These are phyloP conservation scores for Polydrusus tereticollis DNA, from an alignment of 2,888 invertebrate genomes.

Conservation along the genomic window DNA sequence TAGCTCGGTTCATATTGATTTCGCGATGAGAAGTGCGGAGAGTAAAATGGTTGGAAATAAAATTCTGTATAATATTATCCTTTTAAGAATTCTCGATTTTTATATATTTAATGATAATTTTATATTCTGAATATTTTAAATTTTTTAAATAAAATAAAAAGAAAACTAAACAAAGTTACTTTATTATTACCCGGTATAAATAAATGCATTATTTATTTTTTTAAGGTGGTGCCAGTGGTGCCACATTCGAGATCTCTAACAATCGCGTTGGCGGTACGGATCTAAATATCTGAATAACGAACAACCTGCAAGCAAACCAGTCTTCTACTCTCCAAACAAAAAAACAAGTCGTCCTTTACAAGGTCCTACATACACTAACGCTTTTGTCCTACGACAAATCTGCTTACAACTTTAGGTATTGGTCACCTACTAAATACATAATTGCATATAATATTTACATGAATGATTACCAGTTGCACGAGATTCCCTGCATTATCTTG, in stretches of 20 bases:
- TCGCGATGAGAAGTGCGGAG: too few species aligned
- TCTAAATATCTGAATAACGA: slow-evolving; percentile 34
- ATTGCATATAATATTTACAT: too few species aligned
- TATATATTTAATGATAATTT: too few species aligned
- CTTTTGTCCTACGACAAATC: neutral
- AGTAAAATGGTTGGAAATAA: too few species aligned
- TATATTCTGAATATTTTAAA: too few species aligned
- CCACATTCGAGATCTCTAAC: slow-evolving; percentile 4
- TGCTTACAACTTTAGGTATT: neutral
- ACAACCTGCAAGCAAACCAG: slow-evolving; percentile 29
- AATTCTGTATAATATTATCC: too few species aligned
- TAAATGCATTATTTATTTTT: neutral
- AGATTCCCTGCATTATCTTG: too few species aligned
- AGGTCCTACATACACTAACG: slow-evolving; percentile 21
- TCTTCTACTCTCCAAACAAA: slow-evolving; percentile 33
- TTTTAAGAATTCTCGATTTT: too few species aligned
- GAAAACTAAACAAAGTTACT: neutral
- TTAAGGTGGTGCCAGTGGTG: neutral
- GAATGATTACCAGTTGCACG: too few species aligned
- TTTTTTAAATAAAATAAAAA: too few species aligned
- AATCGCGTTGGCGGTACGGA: slow-evolving; percentile 35
- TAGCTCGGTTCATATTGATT: too few species aligned
- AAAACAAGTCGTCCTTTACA: slow-evolving; percentile 41
- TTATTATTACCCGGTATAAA: neutral
- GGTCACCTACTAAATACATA: neutral